These are phyloP conservation scores for Tragelaphus strepsiceros DNA, from an alignment of 2,113 vertebrate species.

Conservation along the genomic window DNA sequence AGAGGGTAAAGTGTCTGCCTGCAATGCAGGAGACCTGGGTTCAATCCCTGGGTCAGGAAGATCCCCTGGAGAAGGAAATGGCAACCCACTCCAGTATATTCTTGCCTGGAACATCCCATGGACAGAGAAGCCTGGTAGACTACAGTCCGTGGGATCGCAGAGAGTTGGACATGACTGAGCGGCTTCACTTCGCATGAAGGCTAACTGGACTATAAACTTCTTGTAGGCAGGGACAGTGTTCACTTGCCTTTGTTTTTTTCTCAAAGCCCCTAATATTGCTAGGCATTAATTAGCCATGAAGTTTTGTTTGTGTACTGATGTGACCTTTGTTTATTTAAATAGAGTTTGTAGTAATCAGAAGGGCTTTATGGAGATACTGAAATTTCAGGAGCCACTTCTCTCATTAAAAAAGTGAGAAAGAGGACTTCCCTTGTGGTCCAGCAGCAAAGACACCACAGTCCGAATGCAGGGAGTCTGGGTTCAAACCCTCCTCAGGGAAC, in stretches of 20 bases:
- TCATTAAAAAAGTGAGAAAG: neutral
- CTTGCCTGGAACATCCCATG: too few relatives aligned
- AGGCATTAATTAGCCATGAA: neutral
- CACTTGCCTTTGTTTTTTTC: neutral
- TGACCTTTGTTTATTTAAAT: neutral
- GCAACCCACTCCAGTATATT: too few relatives aligned
- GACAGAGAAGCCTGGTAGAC: too few relatives aligned
- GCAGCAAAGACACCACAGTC: neutral
- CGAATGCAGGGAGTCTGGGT: neutral
- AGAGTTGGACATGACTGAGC: too few relatives aligned
- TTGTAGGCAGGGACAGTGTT: neutral
- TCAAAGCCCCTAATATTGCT: neutral
- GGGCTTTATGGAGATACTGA: neutral
- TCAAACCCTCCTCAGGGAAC: neutral
- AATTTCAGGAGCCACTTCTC: constrained; percentile 10
- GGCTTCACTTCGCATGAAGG: neutral
- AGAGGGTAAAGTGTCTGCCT: too few relatives aligned
- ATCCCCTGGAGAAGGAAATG: too few relatives aligned
- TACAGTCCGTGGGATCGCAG: too few relatives aligned
- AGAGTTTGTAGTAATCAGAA: neutral
- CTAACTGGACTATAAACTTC: neutral
- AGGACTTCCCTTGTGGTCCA: neutral
- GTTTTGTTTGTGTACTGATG: neutral
- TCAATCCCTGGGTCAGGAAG: too few relatives aligned
- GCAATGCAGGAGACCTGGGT: too few relatives aligned